A percentile compares a stretch with the other conserved stretches of the same genome.
Evolutionary conservation across 2,888 invertebrate species (phyloP).

Genomic region (Ennomos fuscantarius): DNA sequence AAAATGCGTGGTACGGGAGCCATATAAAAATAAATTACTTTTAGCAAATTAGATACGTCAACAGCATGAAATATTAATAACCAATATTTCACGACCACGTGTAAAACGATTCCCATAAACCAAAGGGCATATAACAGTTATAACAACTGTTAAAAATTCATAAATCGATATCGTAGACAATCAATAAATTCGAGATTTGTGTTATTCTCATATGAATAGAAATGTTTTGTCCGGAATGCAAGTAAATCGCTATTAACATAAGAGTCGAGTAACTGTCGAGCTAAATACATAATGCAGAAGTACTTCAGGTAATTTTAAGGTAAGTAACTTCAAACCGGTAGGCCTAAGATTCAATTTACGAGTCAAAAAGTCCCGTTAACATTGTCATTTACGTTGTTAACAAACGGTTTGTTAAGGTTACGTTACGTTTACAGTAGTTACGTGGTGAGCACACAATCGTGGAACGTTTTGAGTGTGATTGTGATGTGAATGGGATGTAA

Average conservation of each 20-base stretch:
- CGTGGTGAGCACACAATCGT: conserved; percentile 11
- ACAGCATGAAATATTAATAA: conserved; percentile 29
- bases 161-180: conserved; percentile 32
- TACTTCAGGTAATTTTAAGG: conserved; percentile 47
- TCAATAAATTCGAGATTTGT: conserved; percentile 27
- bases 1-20: conserved; percentile 14
- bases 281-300: conserved; percentile 63
- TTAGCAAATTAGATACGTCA: conserved; percentile 19
- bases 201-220: conserved; percentile 42
- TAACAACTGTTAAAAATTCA: conserved; percentile 32
- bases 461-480: conserved; percentile 12
- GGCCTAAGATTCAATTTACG: conserved; percentile 32
- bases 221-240: conserved; percentile 45
- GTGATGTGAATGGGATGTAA: conserved; percentile 14
- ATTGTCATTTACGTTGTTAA: conserved; percentile 20
- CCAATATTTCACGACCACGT: conserved; percentile 32
- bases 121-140: conserved; percentile 39
- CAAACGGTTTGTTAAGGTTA: conserved; percentile 19
- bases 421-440: conserved; percentile 26
- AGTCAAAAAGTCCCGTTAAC: conserved; percentile 19
- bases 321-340: conserved; percentile 38
- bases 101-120: conserved; percentile 30
- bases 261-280: conserved; percentile 62
- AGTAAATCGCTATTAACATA: conserved; percentile 57
- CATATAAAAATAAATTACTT: conserved; percentile 13